Evolutionary conservation across 2,113 vertebrate genomes (phyloP).

Genomic region (Symphodus melops): DNA sequence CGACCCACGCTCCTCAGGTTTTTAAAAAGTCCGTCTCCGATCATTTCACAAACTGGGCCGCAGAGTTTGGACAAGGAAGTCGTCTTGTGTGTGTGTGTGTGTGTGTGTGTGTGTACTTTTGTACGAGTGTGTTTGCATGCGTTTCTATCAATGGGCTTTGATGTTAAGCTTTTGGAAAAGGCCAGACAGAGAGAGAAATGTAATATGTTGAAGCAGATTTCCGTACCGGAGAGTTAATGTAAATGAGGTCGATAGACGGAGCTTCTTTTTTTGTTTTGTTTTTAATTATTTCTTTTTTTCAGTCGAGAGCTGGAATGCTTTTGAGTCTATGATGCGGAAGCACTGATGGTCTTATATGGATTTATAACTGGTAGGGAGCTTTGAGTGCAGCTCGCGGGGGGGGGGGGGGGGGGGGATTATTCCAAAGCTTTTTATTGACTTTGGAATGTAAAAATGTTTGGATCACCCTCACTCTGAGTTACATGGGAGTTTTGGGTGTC

Average conservation of each 20-base stretch:
- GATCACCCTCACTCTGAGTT: background rate
- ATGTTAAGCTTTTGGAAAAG: too few species aligned
- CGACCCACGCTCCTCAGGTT: conserved; percentile 38
- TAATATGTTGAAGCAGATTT: conserved; percentile 3
- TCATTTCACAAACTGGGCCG: conserved; percentile 49
- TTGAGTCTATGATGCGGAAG: conserved; percentile 43
- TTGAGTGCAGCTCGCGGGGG: conserved; percentile 48
- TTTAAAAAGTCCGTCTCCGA: conserved; percentile 44
- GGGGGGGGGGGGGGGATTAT: conserved; percentile 61
- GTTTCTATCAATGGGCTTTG: conserved; percentile 1
- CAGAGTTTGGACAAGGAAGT: conserved; percentile 42
- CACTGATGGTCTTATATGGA: conserved; percentile 63
- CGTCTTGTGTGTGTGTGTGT: conserved; percentile 9
- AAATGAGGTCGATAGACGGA: conserved; percentile 30
- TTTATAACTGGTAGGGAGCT: conserved; percentile 57
- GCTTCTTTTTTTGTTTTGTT: background rate
- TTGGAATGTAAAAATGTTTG: conserved; percentile 61
- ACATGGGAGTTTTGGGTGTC: conserved; percentile 10
- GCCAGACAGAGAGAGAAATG: too few species aligned
- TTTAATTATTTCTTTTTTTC: conserved; percentile 25
- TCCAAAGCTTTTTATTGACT: conserved; percentile 50
- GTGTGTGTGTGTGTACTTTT: conserved; percentile 1
- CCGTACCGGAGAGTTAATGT: conserved; percentile 16
- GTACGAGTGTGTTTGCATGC: background rate
- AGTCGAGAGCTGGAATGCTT: conserved; percentile 51